Evolutionary conservation across 2,113 vertebrate species (phyloP), one percentile per base, ranked within the genome.

Genomic region (Heteronetta atricapilla): DNA sequence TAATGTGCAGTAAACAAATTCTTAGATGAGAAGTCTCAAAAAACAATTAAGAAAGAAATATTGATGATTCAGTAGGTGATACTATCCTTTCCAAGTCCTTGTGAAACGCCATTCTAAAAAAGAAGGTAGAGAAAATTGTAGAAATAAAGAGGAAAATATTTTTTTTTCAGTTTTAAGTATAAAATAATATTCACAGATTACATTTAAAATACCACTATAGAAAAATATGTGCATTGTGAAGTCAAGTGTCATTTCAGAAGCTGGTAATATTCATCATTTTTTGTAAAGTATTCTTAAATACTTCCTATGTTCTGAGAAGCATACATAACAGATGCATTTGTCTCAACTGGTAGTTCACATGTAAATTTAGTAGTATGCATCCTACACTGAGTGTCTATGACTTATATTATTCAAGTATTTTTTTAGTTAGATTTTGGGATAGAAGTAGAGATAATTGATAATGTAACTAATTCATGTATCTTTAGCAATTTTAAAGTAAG

Each of bases 221-320:
- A 76, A 48, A 89, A 93, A 60, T 34, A 33, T 26, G 11, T n/a
- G 36, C 13, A 40, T 67, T 62, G 11, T 86, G 33, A 82, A 67
- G 20, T 10, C 7, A 66, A 11, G 4, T 67, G 20, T 9, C 8
- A 29, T 76, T 91, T 94, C 13, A 73, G 17, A 23, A 38, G 11
- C 10, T 26, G 38, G 4, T n/a, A 19, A n/a, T 0, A 28, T 74
- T 82, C 11, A 13, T 38, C 59, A 7, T 1, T 23, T 33, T 7
- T n/a, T 50, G 25, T 36, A 28, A 19, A 13, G 12, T 69, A 25
- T 34, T 69, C 42, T 69, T 48, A 34, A 50, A 50, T 12, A 50
- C 26, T 34, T 69, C 7, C 16, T 69, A 6, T 34, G 67, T 50
- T 69, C 46, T 50, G 33, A 69, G 25, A n/a, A 26, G 11, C 16